Evolutionary conservation across 2,888 invertebrate species (phyloP).

Genomic region (Ptychoptera contaminata): DNA sequence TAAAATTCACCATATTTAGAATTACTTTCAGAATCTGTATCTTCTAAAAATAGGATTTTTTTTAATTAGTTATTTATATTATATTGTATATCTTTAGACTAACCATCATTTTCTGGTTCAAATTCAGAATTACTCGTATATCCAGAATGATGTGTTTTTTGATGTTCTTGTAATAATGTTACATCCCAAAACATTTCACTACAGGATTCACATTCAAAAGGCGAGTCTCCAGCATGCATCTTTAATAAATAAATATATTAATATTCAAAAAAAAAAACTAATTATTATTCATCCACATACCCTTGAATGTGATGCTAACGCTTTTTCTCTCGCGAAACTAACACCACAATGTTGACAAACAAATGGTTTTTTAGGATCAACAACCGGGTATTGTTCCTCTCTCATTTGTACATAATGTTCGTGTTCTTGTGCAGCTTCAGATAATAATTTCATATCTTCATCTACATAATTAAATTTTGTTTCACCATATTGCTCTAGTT

Average conservation of each 20-base stretch:
- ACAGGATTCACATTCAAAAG: slow-evolving; percentile 62
- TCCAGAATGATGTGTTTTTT: slow-evolving; percentile 39
- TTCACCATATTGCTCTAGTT: background rate
- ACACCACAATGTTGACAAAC: slow-evolving; percentile 64
- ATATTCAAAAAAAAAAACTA: background rate
- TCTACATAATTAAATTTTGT: background rate
- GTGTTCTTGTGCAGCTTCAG: no score
- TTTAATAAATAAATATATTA: slow-evolving; percentile 17
- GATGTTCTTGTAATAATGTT: slow-evolving; percentile 40
- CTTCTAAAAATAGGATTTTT: no score
- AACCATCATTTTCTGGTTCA: slow-evolving; percentile 19
- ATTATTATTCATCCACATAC: slow-evolving; percentile 21
- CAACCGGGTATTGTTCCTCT: slow-evolving; percentile 34
- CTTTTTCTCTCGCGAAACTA: slow-evolving; percentile 68
- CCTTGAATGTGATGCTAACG: slow-evolving; percentile 57
- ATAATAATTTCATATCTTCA: no score
- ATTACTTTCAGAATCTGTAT: slow-evolving; percentile 38
- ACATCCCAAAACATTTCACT: slow-evolving; percentile 69
- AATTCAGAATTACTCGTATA: slow-evolving; percentile 30
- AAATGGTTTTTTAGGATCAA: slow-evolving; percentile 60
- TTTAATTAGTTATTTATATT: background rate
- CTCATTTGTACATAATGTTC: no score
- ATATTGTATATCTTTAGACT: background rate
- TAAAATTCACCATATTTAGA: slow-evolving; percentile 41
- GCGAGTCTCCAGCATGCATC: slow-evolving; percentile 65